These are phyloP conservation scores for Polyodon spathula DNA, from an alignment of 2,113 vertebrate species.

Conservation along the genomic window DNA sequence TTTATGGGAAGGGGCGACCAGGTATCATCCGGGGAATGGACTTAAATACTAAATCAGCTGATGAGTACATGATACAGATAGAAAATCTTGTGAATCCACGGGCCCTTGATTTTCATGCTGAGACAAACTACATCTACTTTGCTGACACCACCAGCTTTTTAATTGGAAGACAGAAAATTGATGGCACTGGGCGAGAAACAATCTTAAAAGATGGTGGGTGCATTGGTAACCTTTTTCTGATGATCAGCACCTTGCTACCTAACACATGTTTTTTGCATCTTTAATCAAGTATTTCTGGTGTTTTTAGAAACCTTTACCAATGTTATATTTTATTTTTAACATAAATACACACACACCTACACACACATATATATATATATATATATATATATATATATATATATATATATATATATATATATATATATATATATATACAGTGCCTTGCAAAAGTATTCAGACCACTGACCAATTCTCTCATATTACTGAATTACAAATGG, in stretches of 20 bases:
- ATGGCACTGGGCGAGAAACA: slow-evolving; percentile 80
- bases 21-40: slow-evolving; percentile 91
- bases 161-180: slow-evolving; percentile 89
- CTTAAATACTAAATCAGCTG: slow-evolving; percentile 81
- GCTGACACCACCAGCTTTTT: slow-evolving; percentile 96
- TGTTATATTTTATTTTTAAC: too few species aligned
- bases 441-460: too few species aligned
- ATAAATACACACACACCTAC: too few species aligned
- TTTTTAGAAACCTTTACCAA: too few species aligned
- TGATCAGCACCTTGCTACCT: slow-evolving; percentile 13
- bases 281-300: too few species aligned
- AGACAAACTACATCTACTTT: slow-evolving; percentile 87
- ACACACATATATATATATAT: too few species aligned
- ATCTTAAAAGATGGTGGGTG: slow-evolving; percentile 88
- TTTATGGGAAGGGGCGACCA: slow-evolving; percentile 95
- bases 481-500: too few species aligned
- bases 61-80: slow-evolving; percentile 89
- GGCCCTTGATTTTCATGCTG: slow-evolving; percentile 88
- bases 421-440: too few species aligned
- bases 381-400: too few species aligned
- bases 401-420: too few species aligned
- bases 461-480: too few species aligned
- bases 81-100: slow-evolving; percentile 93
- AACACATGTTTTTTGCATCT: slow-evolving; percentile 10
- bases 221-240: slow-evolving; percentile 6